Conservation (phyloP, 2,888 invertebrate genomes). For the Plagiodera versicolora region DNA sequence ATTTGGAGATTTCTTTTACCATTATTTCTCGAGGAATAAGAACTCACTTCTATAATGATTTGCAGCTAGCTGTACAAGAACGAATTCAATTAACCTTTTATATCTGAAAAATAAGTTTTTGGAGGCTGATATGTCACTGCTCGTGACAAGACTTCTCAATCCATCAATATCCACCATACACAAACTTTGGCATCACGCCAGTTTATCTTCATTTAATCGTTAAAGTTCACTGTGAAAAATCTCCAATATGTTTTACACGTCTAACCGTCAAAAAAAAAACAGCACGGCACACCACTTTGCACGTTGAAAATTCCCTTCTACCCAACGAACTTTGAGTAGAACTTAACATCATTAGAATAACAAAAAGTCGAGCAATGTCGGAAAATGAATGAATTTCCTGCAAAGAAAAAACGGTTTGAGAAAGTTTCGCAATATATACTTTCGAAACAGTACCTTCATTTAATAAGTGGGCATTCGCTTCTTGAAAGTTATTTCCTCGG, state of each 20-base stretch:
- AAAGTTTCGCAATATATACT: conserved; percentile 28
- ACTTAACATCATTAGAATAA: conserved; percentile 17
- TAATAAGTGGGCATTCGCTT: conserved; percentile 29
- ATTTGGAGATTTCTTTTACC: too few relatives aligned
- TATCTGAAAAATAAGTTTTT: too few relatives aligned
- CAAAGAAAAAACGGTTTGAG: conserved; percentile 7
- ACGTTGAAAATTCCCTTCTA: conserved; percentile 12
- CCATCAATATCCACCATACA: background rate
- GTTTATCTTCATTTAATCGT: conserved; percentile 1
- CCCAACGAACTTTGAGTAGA: conserved; percentile 3
- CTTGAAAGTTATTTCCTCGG: conserved; percentile 22
- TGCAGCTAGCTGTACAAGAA: too few relatives aligned
- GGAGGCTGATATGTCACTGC: background rate
- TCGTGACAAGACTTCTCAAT: background rate
- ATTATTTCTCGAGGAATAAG: too few relatives aligned
- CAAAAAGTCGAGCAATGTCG: conserved; percentile 13
- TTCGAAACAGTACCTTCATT: conserved; percentile 23
- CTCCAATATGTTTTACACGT: background rate
- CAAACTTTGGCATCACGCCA: background rate
- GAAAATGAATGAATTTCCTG: conserved; percentile 15
- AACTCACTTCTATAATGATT: too few relatives aligned
- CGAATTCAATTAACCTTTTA: too few relatives aligned
- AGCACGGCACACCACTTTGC: conserved; percentile 3
- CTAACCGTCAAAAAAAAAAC: background rate
- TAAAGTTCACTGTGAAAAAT: background rate